Conservation (phyloP, 2,888 invertebrate species). For the Mythimna ferrago region DNA sequence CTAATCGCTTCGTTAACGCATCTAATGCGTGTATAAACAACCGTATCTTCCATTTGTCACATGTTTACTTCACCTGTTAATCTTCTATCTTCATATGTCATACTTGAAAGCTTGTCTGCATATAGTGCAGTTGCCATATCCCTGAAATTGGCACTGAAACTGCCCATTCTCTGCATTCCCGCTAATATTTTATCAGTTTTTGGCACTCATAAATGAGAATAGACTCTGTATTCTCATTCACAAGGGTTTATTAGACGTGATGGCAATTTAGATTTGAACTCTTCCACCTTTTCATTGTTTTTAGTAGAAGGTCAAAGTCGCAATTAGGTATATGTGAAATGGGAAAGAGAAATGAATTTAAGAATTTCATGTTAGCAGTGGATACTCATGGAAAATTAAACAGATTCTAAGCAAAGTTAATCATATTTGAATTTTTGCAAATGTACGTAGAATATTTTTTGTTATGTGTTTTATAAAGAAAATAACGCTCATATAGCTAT, state of each 20-base stretch:
- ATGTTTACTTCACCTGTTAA: conserved; percentile 49
- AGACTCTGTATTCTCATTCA: too few relatives aligned
- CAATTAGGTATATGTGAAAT: not conserved
- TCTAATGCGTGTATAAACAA: conserved; percentile 34
- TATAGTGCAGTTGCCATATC: conserved; percentile 16
- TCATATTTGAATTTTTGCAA: not conserved
- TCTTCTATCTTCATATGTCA: conserved; percentile 23
- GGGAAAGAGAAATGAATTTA: not conserved
- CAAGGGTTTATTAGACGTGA: conserved; percentile 2
- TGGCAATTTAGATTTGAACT: conserved; percentile 2
- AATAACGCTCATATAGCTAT: conserved; percentile 24
- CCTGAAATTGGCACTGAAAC: conserved; percentile 32
- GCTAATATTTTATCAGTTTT: conserved; percentile 34
- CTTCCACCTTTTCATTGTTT: not conserved
- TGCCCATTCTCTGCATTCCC: conserved; percentile 10
- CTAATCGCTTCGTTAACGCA: conserved; percentile 22
- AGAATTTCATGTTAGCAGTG: too few relatives aligned
- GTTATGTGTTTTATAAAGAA: too few relatives aligned
- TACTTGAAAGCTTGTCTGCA: conserved; percentile 2
- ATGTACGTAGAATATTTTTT: not conserved
- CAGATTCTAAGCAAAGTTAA: not conserved
- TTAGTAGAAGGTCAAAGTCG: not conserved
- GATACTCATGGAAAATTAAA: not conserved
- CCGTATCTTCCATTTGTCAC: conserved; percentile 33
- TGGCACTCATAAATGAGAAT: conserved; percentile 43